Percentiles rank a stretch among this genome's conserved stretches.
phyloP scores from a whole-genome alignment of 2,113 vertebrate species.

The Tauraco erythrolophus region DNA sequence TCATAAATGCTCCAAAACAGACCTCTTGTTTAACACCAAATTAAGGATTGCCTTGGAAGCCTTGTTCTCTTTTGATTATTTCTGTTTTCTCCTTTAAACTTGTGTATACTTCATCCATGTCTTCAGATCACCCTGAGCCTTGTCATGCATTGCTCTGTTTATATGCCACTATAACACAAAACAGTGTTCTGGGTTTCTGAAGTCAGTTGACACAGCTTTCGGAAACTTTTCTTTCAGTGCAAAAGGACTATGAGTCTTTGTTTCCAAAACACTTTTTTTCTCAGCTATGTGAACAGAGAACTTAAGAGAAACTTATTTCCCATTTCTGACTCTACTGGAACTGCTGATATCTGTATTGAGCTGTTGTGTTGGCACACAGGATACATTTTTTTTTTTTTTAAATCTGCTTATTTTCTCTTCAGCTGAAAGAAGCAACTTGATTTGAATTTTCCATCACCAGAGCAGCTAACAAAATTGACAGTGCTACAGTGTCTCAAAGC shows the following conservation, averaged over 20 bases:
- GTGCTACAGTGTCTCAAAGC: not conserved
- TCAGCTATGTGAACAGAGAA: not conserved
- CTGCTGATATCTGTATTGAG: not conserved
- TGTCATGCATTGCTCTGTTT: not conserved
- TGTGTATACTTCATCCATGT: not conserved
- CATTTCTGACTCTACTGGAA: not conserved
- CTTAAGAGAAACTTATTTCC: not conserved
- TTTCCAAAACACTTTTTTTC: not conserved
- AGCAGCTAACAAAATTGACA: not conserved
- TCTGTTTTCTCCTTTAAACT: not conserved
- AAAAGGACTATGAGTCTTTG: not conserved
- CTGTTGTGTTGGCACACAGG: not conserved
- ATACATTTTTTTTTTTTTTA: no score
- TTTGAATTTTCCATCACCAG: not conserved
- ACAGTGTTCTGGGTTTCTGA: not conserved
- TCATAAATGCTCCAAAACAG: not conserved
- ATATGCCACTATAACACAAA: not conserved
- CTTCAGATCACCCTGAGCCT: not conserved
- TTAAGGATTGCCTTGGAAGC: not conserved
- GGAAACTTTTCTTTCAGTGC: not conserved
- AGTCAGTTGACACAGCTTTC: not conserved
- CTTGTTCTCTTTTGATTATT: not conserved
- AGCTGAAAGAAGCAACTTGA: not conserved
- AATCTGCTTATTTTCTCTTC: not conserved
- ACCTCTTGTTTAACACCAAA: not conserved